Evolutionary conservation across 2,888 invertebrate genomes (phyloP), one percentile per base, ranked within the genome.

Genomic region (Chirona hameri): DNA sequence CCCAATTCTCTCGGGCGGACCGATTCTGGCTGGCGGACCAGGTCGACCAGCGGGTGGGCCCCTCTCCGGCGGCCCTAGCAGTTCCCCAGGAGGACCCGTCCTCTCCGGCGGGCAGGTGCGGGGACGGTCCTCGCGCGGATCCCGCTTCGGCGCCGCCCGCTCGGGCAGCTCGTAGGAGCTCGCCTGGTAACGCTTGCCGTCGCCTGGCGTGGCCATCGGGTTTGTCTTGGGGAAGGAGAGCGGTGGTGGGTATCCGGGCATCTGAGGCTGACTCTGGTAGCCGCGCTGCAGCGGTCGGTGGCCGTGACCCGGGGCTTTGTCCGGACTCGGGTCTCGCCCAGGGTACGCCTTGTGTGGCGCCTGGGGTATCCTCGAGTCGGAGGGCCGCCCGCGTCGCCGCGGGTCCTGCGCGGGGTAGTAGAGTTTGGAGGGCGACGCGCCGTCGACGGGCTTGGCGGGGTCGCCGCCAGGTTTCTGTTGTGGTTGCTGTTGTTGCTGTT

Each of bases 151-250:
- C 9, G 76, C 24, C 39, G 76, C 76, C 9, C 76, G 39, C 24
- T 76, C 76, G 9, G 76, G 76, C 39, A 76, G 76, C 76, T 76
- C 76, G 46, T 76, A 76, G 21, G 76, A 76, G 46, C 76, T 46
- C 24, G 39, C 39, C 76, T 76, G 76, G 76, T 76, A 76, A 1
- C 76, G 76, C 76, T 76, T 76, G 24, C 46, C 46, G 46, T 76
- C 76, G 24, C 46, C 46, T 39, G 76, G 76, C 46, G 76, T 46
- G 9, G 46, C 76, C 76, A 76, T 76, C 24, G 76, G 76, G 76
- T 76, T 76, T 5, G 76, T 76, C 46, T 76, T 76, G 21, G 76
- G 76, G 46, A 76, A 76, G 39, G 24, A 24, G 18, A 31, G 14
- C 72, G 72, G 29, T 14, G 29, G 72, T 15, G 72, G 18, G 18